phyloP scores from a whole-genome alignment of 2,113 vertebrate genomes.

The Catharus bicknelli region DNA sequence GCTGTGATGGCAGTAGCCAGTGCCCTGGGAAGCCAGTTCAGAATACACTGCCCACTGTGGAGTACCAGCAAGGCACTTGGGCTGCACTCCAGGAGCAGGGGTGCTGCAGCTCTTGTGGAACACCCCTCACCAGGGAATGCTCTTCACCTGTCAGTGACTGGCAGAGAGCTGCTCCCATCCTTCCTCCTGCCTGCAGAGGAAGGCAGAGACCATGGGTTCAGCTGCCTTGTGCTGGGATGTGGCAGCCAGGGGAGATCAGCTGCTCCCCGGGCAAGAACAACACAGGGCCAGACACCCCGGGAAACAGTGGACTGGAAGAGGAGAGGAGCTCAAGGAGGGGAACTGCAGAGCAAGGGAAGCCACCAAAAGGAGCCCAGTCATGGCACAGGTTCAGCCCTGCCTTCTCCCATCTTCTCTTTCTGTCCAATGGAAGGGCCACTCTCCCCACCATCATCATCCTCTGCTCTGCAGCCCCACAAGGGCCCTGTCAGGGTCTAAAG shows the following conservation, averaged over 20 bases:
- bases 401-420: background rate
- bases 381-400: background rate
- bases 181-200: background rate
- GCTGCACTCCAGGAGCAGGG: background rate
- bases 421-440: background rate
- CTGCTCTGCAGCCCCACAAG: background rate
- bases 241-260: background rate
- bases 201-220: background rate
- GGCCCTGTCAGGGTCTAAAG: background rate
- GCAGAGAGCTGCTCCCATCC: background rate
- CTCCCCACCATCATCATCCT: background rate
- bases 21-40: accelerated
- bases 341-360: background rate
- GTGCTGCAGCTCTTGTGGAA: background rate
- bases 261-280: background rate
- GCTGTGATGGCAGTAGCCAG: background rate
- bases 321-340: background rate
- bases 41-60: background rate
- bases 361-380: background rate
- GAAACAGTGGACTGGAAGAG: background rate
- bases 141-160: background rate
- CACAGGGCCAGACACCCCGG: background rate
- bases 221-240: background rate
- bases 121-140: background rate
- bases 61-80: background rate